A percentile compares a stretch with the other conserved stretches of the same genome.
Conservation (phyloP, 2,113 vertebrate genomes). For the Gavia stellata region DNA sequence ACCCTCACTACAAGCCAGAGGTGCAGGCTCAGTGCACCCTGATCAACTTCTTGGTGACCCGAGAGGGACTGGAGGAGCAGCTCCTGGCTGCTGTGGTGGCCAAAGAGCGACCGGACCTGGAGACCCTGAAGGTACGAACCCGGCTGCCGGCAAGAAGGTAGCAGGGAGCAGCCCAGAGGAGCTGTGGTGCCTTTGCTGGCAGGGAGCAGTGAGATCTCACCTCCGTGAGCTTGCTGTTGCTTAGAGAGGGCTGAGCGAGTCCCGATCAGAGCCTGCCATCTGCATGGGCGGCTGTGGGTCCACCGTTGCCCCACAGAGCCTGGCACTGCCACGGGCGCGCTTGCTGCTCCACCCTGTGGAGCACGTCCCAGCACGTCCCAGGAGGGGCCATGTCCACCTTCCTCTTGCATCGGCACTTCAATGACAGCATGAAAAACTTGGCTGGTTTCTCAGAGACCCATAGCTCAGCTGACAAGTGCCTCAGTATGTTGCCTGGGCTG, state of each 20-base stretch:
- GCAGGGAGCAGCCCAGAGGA: fast-evolving
- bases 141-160: fast-evolving
- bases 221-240: fast-evolving
- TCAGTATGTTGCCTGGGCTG: background rate
- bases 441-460: background rate
- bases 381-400: background rate
- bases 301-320: fast-evolving
- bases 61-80: slow-evolving; percentile 77
- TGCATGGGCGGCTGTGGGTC: background rate
- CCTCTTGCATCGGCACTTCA: fast-evolving
- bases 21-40: slow-evolving; percentile 80
- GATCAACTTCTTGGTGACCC: slow-evolving; percentile 79
- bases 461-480: background rate
- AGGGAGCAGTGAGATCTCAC: background rate
- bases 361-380: too few relatives aligned
- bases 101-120: slow-evolving; percentile 73
- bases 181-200: background rate
- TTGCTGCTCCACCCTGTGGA: fast-evolving
- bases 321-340: fast-evolving
- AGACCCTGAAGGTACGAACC: slow-evolving; percentile 68
- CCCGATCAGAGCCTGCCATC: fast-evolving
- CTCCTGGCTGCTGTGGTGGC: slow-evolving; percentile 76
- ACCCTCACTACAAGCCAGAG: slow-evolving; percentile 78
- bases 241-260: fast-evolving
- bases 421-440: too few relatives aligned